Evolutionary conservation across 2,797 vertebrate species (phyloP).

Genomic region (Yasuhikotakia modesta): DNA sequence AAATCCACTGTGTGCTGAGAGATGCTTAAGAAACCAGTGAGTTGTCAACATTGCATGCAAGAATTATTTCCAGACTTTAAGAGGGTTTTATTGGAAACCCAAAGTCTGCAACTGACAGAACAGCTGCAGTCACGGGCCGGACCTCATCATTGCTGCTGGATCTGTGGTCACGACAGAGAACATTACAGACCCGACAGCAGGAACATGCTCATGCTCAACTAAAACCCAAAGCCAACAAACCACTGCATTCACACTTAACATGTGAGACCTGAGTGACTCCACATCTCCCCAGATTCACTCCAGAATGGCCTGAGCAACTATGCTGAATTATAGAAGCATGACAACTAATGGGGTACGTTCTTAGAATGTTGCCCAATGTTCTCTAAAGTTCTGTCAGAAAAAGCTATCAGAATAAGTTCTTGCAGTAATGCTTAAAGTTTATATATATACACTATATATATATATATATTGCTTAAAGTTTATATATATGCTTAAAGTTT

Average conservation of each 20-base stretch:
- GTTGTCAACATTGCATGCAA: background rate
- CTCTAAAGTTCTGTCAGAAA: no score
- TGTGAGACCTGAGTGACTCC: background rate
- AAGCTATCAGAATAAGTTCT: no score
- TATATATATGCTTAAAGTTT: no score
- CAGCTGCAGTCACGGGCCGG: slow-evolving; percentile 42
- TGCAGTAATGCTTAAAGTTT: no score
- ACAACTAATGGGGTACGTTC: background rate
- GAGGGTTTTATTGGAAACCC: slow-evolving; percentile 24
- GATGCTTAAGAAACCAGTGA: slow-evolving; percentile 9
- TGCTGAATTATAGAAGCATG: slow-evolving; percentile 2
- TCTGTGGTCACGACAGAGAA: background rate
- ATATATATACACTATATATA: no score
- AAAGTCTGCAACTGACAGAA: slow-evolving; percentile 48
- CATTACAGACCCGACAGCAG: slow-evolving; percentile 4
- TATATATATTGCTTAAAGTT: no score
- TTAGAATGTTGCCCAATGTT: no score
- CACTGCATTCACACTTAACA: background rate
- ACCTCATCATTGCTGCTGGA: background rate
- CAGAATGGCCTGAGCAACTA: background rate
- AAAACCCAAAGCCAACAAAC: background rate
- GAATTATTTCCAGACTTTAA: slow-evolving; percentile 11
- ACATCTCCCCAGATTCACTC: background rate
- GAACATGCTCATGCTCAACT: background rate
- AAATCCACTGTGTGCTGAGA: background rate